Evolutionary conservation across 2,113 vertebrate species (phyloP).

Genomic region (Erythrolamprus reginae): DNA sequence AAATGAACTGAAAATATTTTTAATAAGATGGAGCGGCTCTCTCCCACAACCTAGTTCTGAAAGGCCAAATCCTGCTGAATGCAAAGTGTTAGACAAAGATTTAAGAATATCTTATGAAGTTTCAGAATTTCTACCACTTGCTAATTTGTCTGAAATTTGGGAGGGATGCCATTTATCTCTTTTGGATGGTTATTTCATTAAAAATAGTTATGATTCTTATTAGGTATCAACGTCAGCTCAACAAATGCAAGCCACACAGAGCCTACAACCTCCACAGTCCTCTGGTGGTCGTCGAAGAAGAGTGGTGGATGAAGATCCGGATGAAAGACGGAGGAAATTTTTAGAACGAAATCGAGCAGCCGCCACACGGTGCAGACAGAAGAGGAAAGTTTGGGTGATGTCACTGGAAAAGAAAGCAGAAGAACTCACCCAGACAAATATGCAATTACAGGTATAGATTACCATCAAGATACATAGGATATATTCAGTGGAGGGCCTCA

Average conservation of each 20-base stretch:
- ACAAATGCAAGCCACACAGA: slow-evolving; percentile 97
- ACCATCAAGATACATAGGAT: slow-evolving; percentile 41
- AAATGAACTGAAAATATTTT: slow-evolving; percentile 43
- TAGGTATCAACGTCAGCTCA: slow-evolving; percentile 94
- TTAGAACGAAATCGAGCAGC: slow-evolving; percentile 96
- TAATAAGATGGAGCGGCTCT: slow-evolving; percentile 22
- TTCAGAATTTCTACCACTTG: slow-evolving; percentile 14
- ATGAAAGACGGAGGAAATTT: slow-evolving; percentile 95
- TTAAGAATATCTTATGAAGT: slow-evolving; percentile 25
- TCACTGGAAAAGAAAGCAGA: slow-evolving; percentile 99
- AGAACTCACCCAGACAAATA: slow-evolving; percentile 99
- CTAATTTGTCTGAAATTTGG: not conserved
- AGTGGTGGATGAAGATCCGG: slow-evolving; percentile 94
- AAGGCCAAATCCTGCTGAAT: slow-evolving; percentile 32
- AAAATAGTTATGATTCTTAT: not conserved
- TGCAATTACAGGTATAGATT: slow-evolving; percentile 94
- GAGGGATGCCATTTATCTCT: not conserved
- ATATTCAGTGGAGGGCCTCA: too few relatives aligned
- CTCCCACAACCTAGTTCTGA: slow-evolving; percentile 22
- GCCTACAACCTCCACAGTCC: slow-evolving; percentile 86
- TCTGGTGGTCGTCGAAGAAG: slow-evolving; percentile 90
- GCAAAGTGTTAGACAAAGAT: slow-evolving; percentile 45
- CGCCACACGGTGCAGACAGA: slow-evolving; percentile 96
- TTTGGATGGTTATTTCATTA: not conserved
- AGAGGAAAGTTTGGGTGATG: slow-evolving; percentile 99